Conservation (phyloP, 2,113 vertebrate genomes). For the Podarcis muralis region DNA sequence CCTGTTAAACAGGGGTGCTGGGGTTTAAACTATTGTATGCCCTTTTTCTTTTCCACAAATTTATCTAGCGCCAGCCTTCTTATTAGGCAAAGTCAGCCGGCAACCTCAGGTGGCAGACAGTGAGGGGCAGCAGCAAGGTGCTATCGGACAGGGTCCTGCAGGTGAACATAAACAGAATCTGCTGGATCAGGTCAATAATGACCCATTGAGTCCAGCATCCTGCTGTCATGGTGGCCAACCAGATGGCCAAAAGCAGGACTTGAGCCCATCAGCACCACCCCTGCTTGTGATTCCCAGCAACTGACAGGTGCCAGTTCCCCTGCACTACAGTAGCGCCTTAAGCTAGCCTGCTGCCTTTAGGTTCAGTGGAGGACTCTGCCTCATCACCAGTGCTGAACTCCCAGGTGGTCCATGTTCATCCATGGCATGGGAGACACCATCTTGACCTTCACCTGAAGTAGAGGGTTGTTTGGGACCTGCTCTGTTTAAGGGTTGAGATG, state of each 20-base stretch:
- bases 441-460: background rate
- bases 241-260: too few species aligned
- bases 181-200: too few species aligned
- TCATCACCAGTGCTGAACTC: background rate
- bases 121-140: background rate
- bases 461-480: background rate
- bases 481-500: background rate
- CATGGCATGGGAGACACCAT: background rate
- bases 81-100: background rate
- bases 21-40: background rate
- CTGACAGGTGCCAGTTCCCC: background rate
- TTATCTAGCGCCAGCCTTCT: background rate
- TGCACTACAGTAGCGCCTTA: background rate
- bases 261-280: too few species aligned
- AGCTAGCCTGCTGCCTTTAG: background rate
- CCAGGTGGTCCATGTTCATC: background rate
- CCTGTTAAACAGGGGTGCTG: background rate
- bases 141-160: too few species aligned
- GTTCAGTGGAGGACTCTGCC: background rate
- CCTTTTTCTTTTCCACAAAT: too few species aligned
- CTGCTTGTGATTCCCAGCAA: too few species aligned
- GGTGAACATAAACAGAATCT: too few species aligned
- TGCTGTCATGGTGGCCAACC: too few species aligned
- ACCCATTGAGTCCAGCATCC: too few species aligned
- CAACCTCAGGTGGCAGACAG: background rate